Conservation (phyloP, 2,797 vertebrate species). For the Hypotaenidia philippensis region DNA sequence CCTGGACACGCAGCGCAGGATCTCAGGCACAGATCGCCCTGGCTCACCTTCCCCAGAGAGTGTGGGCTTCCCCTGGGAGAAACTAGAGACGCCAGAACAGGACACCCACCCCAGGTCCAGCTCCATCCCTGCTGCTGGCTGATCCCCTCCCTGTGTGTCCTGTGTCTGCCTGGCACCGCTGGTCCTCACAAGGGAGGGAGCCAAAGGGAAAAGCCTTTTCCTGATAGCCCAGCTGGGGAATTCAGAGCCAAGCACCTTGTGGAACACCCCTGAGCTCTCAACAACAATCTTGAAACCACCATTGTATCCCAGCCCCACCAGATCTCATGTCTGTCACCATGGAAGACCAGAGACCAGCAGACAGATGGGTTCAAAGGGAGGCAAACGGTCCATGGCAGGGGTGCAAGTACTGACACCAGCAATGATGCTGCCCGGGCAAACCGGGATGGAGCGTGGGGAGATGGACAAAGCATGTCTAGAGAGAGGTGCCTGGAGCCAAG, state of each 20-base stretch:
- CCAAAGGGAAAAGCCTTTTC: neutral
- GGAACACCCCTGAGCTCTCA: neutral
- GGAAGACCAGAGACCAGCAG: neutral
- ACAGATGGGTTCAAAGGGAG: neutral
- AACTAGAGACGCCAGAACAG: neutral
- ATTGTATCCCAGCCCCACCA: neutral
- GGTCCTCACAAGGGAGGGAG: neutral
- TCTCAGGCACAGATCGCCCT: neutral
- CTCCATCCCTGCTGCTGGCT: neutral
- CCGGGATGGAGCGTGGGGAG: neutral
- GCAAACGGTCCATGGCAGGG: accelerated
- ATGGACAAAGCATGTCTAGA: neutral
- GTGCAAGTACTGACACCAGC: neutral
- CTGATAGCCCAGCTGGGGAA: neutral
- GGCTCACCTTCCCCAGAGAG: accelerated
- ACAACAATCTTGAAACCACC: neutral
- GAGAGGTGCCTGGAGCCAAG: neutral
- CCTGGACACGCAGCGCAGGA: neutral
- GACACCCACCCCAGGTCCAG: neutral
- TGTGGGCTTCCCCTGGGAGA: accelerated
- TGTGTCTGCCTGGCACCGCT: neutral
- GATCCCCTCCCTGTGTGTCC: neutral
- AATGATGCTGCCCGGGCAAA: neutral
- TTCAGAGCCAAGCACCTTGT: neutral
- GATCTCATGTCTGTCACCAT: neutral